phyloP scores from a whole-genome alignment of 37 sponge, comb jelly and placozoan species.

The Chondrilla cf. caribensis region DNA sequence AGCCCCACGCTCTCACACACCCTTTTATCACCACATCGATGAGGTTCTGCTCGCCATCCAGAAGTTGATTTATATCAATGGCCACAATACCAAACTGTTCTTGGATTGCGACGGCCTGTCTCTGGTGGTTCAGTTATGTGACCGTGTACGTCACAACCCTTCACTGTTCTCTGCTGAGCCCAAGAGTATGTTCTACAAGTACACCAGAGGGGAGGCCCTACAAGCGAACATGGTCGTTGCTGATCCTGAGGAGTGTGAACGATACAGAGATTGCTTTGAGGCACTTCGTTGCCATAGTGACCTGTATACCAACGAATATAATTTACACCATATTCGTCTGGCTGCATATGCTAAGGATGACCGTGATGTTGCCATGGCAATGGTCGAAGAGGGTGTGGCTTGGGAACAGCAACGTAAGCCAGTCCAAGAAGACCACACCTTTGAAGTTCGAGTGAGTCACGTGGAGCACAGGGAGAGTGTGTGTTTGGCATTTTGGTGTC shows the following conservation, averaged over 20 bases:
- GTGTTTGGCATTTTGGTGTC: conserved; percentile 7
- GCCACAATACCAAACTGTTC: not conserved
- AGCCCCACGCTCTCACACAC: no score
- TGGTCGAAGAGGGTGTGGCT: conserved; percentile 12
- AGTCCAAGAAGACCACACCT: no score
- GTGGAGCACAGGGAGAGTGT: not conserved
- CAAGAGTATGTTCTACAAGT: not conserved
- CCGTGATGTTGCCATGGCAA: not conserved
- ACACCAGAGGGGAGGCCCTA: not conserved
- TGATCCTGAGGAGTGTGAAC: not conserved
- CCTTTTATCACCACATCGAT: not conserved
- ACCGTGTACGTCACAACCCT: not conserved
- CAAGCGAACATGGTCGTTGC: not conserved
- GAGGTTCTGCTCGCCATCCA: conserved; percentile 1
- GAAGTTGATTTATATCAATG: conserved; percentile 2
- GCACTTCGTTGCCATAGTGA: not conserved
- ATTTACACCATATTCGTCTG: no score
- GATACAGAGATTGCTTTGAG: not conserved
- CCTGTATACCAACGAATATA: not conserved
- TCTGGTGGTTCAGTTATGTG: not conserved
- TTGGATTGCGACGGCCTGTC: not conserved
- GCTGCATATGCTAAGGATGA: no score
- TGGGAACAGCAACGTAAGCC: not conserved
- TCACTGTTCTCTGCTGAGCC: not conserved
- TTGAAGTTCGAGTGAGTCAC: not conserved